Evolutionary conservation across 1,140 invertebrate species (phyloP), one percentile per base, ranked within the genome.

Genomic region (Lepidurus packardi): DNA sequence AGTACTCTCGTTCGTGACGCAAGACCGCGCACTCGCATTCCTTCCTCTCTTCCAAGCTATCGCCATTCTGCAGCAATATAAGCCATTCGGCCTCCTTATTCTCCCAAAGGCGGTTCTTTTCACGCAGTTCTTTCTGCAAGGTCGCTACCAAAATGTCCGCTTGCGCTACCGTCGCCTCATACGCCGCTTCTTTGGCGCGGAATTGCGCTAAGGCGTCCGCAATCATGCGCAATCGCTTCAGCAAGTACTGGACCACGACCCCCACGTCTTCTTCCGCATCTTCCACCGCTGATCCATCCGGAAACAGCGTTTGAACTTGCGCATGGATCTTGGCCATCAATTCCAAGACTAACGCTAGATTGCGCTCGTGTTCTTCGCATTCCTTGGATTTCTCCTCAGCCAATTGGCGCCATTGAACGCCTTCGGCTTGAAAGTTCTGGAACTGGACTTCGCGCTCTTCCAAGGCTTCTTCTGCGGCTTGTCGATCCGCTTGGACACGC

Each of bases 51-150:
- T 80, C 79, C 47, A 80, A 24, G 75, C 78, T 78, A n/a, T 43
- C 42, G 74, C 78, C 65, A 53, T 82, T 80, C 42, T 80, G 75
- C 21, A 78, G 73, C 25, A 78, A 81, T 43, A 80, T 43, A 11
- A 80, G 75, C 90, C 53, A 90, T 84, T 84, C 90, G 90, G 82
- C 89, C 89, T 82, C 88, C 88, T 81, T 90, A 89, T 80, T 91
- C 90, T 81, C 90, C 89, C 80, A 90, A 82, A 80, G 85, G 83
- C 85, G 83, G 24, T 89, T 85, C 73, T 89, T 85, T 74, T 86
- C 84, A 81, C 86, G 85, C 45, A 90, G 82, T 74, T 88, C 86
- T 84, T 88, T 85, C 3, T 87, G 84, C 77, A 84, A 81, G 21
- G 47, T 79, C 53, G 21, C 21, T 41, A 78, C 78, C 11, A 78